Base-by-base conservation (phyloP, 2,888 invertebrate species). In the Ashinkailepas kermadecensis region DNA sequence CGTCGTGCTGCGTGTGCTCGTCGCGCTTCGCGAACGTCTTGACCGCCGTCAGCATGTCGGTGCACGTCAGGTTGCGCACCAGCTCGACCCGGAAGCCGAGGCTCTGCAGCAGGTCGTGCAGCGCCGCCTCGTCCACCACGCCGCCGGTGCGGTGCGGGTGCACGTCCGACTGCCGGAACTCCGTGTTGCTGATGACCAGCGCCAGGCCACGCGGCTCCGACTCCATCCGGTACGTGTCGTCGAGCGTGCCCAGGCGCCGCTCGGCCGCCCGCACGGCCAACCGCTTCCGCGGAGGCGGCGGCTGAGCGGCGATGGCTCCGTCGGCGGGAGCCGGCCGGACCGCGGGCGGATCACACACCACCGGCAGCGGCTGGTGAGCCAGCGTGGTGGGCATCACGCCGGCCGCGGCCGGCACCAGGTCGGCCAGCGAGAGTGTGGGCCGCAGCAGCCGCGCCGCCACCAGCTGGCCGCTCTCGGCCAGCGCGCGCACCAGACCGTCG, bases 61-160 rank as follows among this genome's bases (percentile, higher is more conserved):
- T 1, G 13, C 79, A 58, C 13, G 23, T 15, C 79, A 79, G 58
- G 25, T 79, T 15, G 23, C 79, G 79, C 13, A 23, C 79, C n/a
- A 59, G 23, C 13, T 15, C 15, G 23, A 79, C 79, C 13, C 13
- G 0, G 58, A 58, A 58, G 23, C 79, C 79, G 23, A 79, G 79
- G 23, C 58, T 23, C 23, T 12, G 3, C 57, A 79, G 79, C 6
- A 79, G 58, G 9, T 58, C 23, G 23, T 8, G 23, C 79, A 79
- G 79, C 58, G 23, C 25, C 58, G 8, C 58, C 79, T 79, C 79
- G 79, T 79, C 79, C 23, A 58, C 9, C 79, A 58, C 58, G 58
- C 58, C 57, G 15, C 79, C 79, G 12, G 9, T 4, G 13, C 79
- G 79, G 13, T 23, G 12, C 7, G 23, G 9, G 25, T 79, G 79